A percentile compares a stretch with the other conserved stretches of the same genome.
Conservation (phyloP, 2,888 invertebrate genomes). For the Teleiodes luculella region DNA sequence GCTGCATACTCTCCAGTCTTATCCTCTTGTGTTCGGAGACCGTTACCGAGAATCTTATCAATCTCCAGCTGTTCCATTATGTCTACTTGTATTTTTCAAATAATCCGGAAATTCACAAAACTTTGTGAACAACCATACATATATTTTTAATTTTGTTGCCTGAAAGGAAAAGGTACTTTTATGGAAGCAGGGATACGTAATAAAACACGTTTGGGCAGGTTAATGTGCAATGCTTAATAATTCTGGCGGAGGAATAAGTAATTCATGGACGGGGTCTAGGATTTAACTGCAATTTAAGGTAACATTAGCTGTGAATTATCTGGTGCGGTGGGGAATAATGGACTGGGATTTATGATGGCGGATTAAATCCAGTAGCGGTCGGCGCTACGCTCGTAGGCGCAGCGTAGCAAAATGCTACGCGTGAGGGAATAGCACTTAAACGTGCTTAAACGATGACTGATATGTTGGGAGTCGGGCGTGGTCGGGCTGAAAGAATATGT, state of each 20-base stretch:
- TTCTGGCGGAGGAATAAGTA: not conserved
- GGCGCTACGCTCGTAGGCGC: not conserved
- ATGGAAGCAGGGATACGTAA: not conserved
- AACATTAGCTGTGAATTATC: slow-evolving; percentile 7
- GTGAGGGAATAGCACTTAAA: too few species aligned
- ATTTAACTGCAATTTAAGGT: not conserved
- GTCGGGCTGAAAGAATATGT: too few species aligned
- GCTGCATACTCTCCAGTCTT: too few species aligned
- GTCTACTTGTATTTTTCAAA: too few species aligned
- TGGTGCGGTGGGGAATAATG: slow-evolving; percentile 1
- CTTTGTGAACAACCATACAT: too few species aligned
- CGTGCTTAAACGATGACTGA: too few species aligned
- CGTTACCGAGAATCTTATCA: too few species aligned
- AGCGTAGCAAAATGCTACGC: not conserved
- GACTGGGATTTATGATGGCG: not conserved
- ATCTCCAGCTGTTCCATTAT: too few species aligned
- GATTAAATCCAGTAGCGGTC: not conserved
- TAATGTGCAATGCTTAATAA: not conserved
- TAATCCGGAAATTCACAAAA: too few species aligned
- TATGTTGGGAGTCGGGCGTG: too few species aligned
- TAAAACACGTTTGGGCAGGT: not conserved
- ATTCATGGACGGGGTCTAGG: not conserved
- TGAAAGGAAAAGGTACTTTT: not conserved
- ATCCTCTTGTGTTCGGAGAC: too few species aligned
- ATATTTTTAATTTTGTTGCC: too few species aligned